Evolutionary conservation across 2,113 vertebrate genomes (phyloP).

Genomic region (Ptilonorhynchus violaceus): DNA sequence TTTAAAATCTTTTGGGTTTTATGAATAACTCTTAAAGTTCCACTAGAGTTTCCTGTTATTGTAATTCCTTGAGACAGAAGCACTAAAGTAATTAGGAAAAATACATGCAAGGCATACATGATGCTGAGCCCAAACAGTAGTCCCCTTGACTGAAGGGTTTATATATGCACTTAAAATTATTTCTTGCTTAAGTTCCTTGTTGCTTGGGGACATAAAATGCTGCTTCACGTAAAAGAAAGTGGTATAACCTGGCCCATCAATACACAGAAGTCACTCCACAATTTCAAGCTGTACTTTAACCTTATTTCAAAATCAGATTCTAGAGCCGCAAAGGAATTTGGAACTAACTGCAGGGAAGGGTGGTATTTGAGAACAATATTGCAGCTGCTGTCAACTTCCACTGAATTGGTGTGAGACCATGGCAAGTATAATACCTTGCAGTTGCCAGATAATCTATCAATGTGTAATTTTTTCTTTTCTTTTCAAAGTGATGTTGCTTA

Average conservation of each 20-base stretch:
- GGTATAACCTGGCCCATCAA: not conserved
- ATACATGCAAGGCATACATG: not conserved
- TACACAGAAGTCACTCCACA: no score
- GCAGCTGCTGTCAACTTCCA: not conserved
- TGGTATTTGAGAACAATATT: not conserved
- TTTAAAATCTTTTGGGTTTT: not conserved
- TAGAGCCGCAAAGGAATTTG: not conserved
- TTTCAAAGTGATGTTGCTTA: constrained; percentile 21
- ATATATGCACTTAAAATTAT: not conserved
- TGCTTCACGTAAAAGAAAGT: not conserved
- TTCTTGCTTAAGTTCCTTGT: not conserved
- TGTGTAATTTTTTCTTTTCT: not conserved
- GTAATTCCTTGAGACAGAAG: not conserved
- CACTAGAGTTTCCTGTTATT: not conserved
- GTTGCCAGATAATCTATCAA: constrained; percentile 10
- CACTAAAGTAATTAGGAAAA: not conserved
- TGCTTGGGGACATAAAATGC: not conserved
- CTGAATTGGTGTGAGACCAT: not conserved
- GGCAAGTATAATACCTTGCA: not conserved
- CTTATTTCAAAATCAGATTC: not conserved
- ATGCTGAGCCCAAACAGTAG: not conserved
- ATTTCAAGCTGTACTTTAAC: not conserved
- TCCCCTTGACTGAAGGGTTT: not conserved
- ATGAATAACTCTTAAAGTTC: not conserved
- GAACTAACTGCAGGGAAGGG: not conserved